phyloP scores from a whole-genome alignment of 2,113 vertebrate species.

The Turnix velox region DNA sequence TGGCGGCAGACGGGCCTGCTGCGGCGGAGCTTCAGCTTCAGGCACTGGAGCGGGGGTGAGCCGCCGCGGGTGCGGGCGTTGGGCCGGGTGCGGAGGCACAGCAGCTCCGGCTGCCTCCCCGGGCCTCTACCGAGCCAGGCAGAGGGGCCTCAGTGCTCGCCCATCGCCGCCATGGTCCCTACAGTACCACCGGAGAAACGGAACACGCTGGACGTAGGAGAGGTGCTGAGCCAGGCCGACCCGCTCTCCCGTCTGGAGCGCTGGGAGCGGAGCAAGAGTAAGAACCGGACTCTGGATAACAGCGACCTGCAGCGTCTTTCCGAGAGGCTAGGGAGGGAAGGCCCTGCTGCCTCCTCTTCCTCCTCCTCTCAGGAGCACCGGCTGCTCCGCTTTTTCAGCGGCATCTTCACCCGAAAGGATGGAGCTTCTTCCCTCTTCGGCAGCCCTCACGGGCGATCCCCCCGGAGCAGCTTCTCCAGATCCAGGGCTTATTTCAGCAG shows the following conservation, averaged over 20 bases:
- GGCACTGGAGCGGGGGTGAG: constrained; percentile 82
- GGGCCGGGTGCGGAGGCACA: constrained; percentile 68
- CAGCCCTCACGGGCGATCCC: constrained; percentile 70
- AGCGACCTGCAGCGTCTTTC: constrained; percentile 85
- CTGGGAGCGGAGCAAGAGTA: constrained; percentile 78
- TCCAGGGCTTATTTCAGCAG: constrained; percentile 73
- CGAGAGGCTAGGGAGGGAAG: constrained; percentile 68
- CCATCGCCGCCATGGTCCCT: background rate
- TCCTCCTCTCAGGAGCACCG: constrained; percentile 73
- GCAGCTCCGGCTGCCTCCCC: constrained; percentile 63
- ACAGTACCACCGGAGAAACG: constrained; percentile 63
- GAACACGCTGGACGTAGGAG: constrained; percentile 81
- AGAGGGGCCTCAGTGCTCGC: background rate
- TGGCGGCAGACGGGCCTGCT: constrained; percentile 71
- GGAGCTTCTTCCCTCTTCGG: constrained; percentile 56
- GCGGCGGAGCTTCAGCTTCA: constrained; percentile 87
- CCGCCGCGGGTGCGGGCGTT: constrained; percentile 64
- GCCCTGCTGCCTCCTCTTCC: constrained; percentile 31
- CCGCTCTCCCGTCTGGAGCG: constrained; percentile 76
- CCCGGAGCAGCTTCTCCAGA: constrained; percentile 56
- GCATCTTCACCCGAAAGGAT: constrained; percentile 86
- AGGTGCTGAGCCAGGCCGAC: constrained; percentile 79
- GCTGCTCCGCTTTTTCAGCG: constrained; percentile 88
- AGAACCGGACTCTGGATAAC: constrained; percentile 92
- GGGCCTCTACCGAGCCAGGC: background rate